Percentiles rank a stretch among this genome's conserved stretches.
phyloP scores from a whole-genome alignment of 2,888 invertebrate genomes.

The Agrochola macilenta region DNA sequence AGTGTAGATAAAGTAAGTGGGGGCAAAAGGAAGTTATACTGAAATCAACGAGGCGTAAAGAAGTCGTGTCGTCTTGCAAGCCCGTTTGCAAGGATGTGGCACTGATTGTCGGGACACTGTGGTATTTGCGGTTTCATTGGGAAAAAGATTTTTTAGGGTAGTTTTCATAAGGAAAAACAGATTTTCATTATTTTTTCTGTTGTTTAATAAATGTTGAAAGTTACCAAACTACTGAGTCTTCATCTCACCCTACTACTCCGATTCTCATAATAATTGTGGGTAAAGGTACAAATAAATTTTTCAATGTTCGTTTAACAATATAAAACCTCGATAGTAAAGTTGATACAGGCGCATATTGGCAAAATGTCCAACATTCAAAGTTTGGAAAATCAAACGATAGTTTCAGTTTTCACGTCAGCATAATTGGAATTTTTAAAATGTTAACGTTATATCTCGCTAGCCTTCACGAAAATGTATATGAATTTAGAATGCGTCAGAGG shows the following conservation, averaged over 20 bases:
- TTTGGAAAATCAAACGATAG: constrained; percentile 30
- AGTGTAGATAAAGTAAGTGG: constrained; percentile 47
- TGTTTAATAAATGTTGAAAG: background rate
- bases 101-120: constrained; percentile 23
- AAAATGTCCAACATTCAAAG: constrained; percentile 19
- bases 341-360: background rate
- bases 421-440: background rate
- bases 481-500: background rate
- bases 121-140: background rate
- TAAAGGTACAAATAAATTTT: too few species aligned
- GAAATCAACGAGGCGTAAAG: constrained; percentile 63
- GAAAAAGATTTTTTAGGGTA: background rate
- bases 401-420: constrained; percentile 24
- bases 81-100: constrained; percentile 32
- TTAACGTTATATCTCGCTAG: background rate
- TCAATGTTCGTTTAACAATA: constrained; percentile 3
- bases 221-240: background rate
- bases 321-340: background rate
- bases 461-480: background rate
- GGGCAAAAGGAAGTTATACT: constrained; percentile 52
- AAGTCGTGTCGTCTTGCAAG: constrained; percentile 54
- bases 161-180: background rate
- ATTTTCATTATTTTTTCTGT: background rate
- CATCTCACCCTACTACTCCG: background rate
- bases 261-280: background rate